phyloP scores from a whole-genome alignment of 2,888 invertebrate species.

The Onchidella celtica region DNA sequence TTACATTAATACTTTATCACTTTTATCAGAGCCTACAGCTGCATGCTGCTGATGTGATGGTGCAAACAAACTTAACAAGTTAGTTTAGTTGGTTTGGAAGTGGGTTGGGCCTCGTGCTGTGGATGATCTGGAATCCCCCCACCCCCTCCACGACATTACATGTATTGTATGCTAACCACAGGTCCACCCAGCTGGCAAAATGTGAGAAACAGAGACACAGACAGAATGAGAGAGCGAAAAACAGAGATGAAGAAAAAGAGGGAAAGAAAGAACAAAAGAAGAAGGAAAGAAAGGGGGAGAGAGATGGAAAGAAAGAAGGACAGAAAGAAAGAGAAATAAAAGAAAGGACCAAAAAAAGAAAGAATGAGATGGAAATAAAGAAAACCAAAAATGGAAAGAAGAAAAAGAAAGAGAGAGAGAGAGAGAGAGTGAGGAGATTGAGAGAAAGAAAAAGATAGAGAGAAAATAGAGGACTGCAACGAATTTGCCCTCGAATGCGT shows the following conservation, averaged over 20 bases:
- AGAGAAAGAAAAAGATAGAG: too few relatives aligned
- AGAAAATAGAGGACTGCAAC: too few relatives aligned
- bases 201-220: not conserved
- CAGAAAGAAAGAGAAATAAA: not conserved
- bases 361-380: constrained; percentile 13
- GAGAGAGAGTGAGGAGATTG: not conserved
- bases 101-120: too few relatives aligned
- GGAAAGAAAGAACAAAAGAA: constrained; percentile 1
- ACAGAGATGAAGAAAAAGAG: not conserved
- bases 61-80: too few relatives aligned
- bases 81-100: too few relatives aligned
- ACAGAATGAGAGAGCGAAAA: not conserved
- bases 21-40: too few relatives aligned
- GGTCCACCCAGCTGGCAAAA: too few relatives aligned
- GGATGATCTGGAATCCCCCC: too few relatives aligned
- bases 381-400: constrained; percentile 6
- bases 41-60: too few relatives aligned
- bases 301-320: not conserved
- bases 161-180: too few relatives aligned
- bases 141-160: too few relatives aligned
- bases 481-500: not conserved
- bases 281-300: not conserved
- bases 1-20: too few relatives aligned
- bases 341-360: not conserved
- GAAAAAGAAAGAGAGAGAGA: constrained; percentile 31